Evolutionary conservation across 2,888 invertebrate genomes (phyloP), one percentile per base, ranked within the genome.

Genomic region (Andrena dorsata): DNA sequence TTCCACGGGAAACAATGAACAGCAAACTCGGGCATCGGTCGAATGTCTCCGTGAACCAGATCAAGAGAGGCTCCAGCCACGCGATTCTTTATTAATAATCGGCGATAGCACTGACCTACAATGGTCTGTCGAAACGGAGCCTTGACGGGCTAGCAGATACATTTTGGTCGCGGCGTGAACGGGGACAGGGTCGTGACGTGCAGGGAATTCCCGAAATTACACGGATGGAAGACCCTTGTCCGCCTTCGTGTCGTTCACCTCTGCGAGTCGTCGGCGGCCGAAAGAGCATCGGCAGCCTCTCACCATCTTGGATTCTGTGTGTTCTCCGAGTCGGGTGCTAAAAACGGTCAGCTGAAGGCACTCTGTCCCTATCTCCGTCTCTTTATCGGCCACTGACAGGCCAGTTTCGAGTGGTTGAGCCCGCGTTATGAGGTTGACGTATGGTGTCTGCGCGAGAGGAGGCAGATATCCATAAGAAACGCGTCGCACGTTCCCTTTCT

Each of bases 201-300:
- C 61, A 60, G 65, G 72, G 80, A 82, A 88, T 88, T 88, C 83
- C 88, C 86, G 80, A 88, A 88, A 88, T 86, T 86, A 88, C 66
- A 53, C 66, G 65, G 60, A 69, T 76, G 74, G 75, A 76, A 75
- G 72, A 66, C 64, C 72, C 4, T 41, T 77, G 61, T 64, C 56
- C 75, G 60, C 60, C 61, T 66, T 68, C 68, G 72, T 78, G 88
- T 88, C 88, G 82, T 88, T 88, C 85, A 88, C 88, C 88, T 88
- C 75, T 30, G 78, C 83, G 88, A 79, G 78, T 80, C 68, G 28
- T 58, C 74, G 69, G 60, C 60, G 49, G 41, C 64, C 68, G 41
- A 41, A 1, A 1, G 41, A 41, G 13, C 41, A 35, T 41, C 13
- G 41, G 13, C 13, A 41, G 41, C 41, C 41, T 41, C 41, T 13